Evolutionary conservation across 2,113 vertebrate species (phyloP).

Genomic region (Erpornis zantholeuca): DNA sequence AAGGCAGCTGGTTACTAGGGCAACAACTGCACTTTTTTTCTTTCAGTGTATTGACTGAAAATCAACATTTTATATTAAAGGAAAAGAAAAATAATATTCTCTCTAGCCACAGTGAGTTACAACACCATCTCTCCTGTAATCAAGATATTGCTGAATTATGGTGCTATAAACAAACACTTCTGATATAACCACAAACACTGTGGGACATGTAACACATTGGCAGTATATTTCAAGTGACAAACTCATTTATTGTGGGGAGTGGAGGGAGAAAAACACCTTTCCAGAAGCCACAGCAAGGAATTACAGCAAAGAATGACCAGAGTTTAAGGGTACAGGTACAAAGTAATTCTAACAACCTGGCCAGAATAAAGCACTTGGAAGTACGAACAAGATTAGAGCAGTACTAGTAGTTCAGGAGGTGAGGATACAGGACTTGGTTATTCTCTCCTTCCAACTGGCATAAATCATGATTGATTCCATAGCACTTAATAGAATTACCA

Average conservation of each 20-base stretch:
- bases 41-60: conserved; percentile 44
- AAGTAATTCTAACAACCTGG: background rate
- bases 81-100: conserved; percentile 63
- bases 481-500: background rate
- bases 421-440: background rate
- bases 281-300: conserved; percentile 21
- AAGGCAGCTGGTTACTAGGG: conserved; percentile 52
- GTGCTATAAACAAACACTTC: conserved; percentile 67
- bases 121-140: conserved; percentile 54
- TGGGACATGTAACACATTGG: conserved; percentile 62
- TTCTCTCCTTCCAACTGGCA: background rate
- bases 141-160: conserved; percentile 68
- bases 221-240: conserved; percentile 67
- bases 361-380: background rate
- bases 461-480: conserved; percentile 22
- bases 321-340: background rate
- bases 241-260: conserved; percentile 44
- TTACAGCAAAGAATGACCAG: conserved; percentile 18
- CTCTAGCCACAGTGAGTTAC: conserved; percentile 41
- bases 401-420: background rate
- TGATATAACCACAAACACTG: conserved; percentile 63
- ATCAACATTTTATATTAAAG: conserved; percentile 60
- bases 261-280: conserved; percentile 49
- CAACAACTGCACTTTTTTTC: conserved; percentile 30
- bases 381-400: background rate